Base-by-base conservation (phyloP, 2,797 vertebrate species). In the Falco concolor region DNA sequence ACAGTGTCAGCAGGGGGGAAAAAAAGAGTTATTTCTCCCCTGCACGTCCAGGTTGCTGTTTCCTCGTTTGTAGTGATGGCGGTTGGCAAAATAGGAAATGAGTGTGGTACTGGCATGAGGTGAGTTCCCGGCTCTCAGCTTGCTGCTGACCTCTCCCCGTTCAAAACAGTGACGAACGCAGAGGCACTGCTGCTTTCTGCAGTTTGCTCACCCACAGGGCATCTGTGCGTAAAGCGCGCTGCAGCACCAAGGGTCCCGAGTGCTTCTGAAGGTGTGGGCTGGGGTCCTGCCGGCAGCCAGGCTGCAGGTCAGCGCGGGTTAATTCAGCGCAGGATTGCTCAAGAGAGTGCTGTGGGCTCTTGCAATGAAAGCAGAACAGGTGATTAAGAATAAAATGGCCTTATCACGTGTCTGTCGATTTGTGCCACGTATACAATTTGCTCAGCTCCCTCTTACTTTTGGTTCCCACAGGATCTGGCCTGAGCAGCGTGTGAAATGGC, bases 211-310 rank as follows among this genome's bases (percentile, higher is more conserved):
- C 0, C 0, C 9, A 4, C 12, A 36, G 45, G 38, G 18, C 34
- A 22, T 13, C 20, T 30, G 4, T 11, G 24, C 38, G 6, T 16
- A 13, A 68, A 40, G 36, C 7, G 7, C 16, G 30, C 12, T 10
- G 42, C 23, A 11, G 27, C 5, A 5, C 82, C 6, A 1, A 17
- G 81, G 17, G 30, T 25, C 45, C 61, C 1, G 0, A 13, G 13
- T 28, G 4, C 61, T 57, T 49, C 12, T 7, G 15, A 27, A 34
- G 24, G 18, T 12, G 30, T 5, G 3, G 21, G 38, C 17, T 32
- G 14, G 23, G 27, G 42, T 34, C 25, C 85, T 47, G 49, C 57
- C 28, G 45, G 45, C 61, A 52, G 27, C 12, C 20, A n/a, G 56
- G 4, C 50, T 34, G 50, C 42, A 30, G 36, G 76, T 54, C 56